A percentile compares a stretch with the other conserved stretches of the same genome.
Evolutionary conservation across 2,888 invertebrate genomes (phyloP).

Genomic region (Brenthis ino): DNA sequence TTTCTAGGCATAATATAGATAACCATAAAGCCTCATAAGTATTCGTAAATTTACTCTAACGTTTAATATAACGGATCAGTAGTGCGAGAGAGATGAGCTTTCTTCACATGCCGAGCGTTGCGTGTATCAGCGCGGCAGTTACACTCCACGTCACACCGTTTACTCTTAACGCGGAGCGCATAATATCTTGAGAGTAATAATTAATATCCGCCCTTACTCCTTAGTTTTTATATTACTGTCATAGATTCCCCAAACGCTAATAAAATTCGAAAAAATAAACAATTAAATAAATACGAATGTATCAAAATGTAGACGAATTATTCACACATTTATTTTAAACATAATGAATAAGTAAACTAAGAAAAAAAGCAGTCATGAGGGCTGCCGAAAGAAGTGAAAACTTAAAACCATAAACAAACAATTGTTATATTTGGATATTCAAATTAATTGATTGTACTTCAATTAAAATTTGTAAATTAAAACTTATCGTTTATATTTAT

Average conservation of each 20-base stretch:
- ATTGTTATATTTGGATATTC: too few relatives aligned
- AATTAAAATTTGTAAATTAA: too few relatives aligned
- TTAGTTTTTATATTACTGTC: neutral
- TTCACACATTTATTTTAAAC: too few relatives aligned
- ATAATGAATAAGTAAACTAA: too few relatives aligned
- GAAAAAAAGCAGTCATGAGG: too few relatives aligned
- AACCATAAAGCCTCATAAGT: slow-evolving; percentile 1
- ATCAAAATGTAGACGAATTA: neutral
- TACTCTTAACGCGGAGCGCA: slow-evolving; percentile 1
- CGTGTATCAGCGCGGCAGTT: slow-evolving; percentile 61
- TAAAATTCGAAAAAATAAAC: too few relatives aligned
- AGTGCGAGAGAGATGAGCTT: slow-evolving; percentile 55
- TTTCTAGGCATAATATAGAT: neutral
- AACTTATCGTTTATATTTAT: too few relatives aligned
- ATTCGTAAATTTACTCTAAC: slow-evolving; percentile 6
- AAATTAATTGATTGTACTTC: too few relatives aligned
- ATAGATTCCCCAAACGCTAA: too few relatives aligned
- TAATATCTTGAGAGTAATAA: slow-evolving; percentile 8
- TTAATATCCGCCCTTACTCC: slow-evolving; percentile 4
- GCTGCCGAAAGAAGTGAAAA: too few relatives aligned
- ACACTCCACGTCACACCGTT: slow-evolving; percentile 69
- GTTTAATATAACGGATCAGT: slow-evolving; percentile 32
- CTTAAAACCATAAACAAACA: too few relatives aligned
- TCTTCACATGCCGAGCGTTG: slow-evolving; percentile 72
- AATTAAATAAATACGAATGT: neutral